Evolutionary conservation across 2,888 invertebrate species (phyloP).

Genomic region (Pristionchus arcanus): DNA sequence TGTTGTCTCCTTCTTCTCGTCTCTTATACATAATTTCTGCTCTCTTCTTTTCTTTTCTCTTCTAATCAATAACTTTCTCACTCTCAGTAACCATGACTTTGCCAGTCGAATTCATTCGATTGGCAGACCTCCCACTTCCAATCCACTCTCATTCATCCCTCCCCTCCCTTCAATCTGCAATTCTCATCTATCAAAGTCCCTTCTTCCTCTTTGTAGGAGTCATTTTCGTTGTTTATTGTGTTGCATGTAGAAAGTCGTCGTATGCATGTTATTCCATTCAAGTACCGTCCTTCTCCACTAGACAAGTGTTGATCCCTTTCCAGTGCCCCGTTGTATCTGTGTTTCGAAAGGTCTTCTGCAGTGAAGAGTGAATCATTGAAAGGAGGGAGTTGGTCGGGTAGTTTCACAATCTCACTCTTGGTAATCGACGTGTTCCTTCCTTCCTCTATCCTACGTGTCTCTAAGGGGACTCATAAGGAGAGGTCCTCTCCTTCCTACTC

Average conservation of each 20-base stretch:
- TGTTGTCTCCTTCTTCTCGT: conserved; percentile 40
- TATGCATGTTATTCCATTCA: not conserved
- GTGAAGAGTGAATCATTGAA: not conserved
- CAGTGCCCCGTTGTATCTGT: not conserved
- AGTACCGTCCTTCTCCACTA: not conserved
- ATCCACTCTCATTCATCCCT: not conserved
- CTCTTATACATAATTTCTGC: not conserved
- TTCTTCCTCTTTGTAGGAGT: not conserved
- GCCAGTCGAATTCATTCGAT: not conserved
- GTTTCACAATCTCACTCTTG: not conserved
- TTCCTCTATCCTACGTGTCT: conserved; percentile 31
- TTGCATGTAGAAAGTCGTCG: not conserved
- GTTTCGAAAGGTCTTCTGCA: conserved; percentile 1
- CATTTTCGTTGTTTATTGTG: not conserved
- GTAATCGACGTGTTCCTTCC: conserved; percentile 1
- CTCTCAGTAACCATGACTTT: conserved; percentile 38
- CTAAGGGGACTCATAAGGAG: not conserved
- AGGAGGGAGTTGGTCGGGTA: not conserved
- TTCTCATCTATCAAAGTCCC: not conserved
- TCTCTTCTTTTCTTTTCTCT: not conserved
- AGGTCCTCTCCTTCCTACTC: not conserved
- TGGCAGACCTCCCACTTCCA: not conserved
- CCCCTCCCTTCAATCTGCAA: conserved; percentile 4
- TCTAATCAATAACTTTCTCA: conserved; percentile 10
- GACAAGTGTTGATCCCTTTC: not conserved